Percentiles rank a stretch among this genome's conserved stretches.
phyloP scores from a whole-genome alignment of 2,888 invertebrate species.

The Catocala fraxini region DNA sequence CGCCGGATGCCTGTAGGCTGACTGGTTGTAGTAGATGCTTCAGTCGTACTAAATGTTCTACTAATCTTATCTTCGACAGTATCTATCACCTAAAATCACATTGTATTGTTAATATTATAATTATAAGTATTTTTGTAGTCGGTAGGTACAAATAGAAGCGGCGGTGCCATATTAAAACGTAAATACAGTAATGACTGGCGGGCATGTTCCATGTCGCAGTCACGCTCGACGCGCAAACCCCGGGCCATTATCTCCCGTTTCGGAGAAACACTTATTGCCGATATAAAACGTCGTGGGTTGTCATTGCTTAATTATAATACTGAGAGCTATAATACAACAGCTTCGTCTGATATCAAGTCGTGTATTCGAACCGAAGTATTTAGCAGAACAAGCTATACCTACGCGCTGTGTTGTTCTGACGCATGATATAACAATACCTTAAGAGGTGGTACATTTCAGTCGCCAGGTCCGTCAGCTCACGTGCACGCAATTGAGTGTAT shows the following conservation, averaged over 20 bases:
- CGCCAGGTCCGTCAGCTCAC: no score
- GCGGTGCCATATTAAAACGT: constrained; percentile 56
- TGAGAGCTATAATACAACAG: constrained; percentile 25
- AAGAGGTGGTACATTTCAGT: no score
- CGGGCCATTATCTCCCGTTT: constrained; percentile 76
- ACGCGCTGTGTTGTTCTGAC: no score
- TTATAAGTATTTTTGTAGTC: constrained; percentile 33
- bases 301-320: constrained; percentile 43
- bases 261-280: constrained; percentile 58
- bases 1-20: constrained; percentile 55
- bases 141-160: constrained; percentile 37
- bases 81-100: constrained; percentile 70
- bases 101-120: constrained; percentile 9
- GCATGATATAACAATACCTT: no score
- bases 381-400: no score
- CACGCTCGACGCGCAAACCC: constrained; percentile 64
- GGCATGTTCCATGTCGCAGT: constrained; percentile 63
- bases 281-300: constrained; percentile 40
- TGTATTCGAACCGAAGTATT: no score
- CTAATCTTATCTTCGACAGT: constrained; percentile 66
- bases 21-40: constrained; percentile 58
- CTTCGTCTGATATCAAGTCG: constrained; percentile 1
- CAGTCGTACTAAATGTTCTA: constrained; percentile 48
- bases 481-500: no score
- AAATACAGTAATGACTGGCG: constrained; percentile 57